These are phyloP conservation scores for Fulica atra DNA, from an alignment of 2,113 vertebrate species.

Conservation along the genomic window DNA sequence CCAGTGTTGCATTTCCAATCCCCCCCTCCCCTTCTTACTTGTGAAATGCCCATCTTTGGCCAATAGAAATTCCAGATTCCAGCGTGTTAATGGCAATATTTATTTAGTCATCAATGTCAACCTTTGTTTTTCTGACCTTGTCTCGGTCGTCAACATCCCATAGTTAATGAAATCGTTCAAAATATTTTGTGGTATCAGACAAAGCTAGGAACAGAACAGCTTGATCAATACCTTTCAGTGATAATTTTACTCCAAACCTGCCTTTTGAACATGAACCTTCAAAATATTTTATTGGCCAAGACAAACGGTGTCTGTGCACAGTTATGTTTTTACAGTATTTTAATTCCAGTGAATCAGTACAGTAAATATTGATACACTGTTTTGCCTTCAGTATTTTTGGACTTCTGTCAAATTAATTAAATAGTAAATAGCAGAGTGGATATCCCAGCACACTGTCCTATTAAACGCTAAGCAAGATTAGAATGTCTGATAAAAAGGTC, in stretches of 20 bases:
- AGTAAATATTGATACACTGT: slow-evolving; percentile 73
- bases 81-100: slow-evolving; percentile 26
- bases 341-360: slow-evolving; percentile 69
- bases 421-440: slow-evolving; percentile 64
- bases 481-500: slow-evolving; percentile 42
- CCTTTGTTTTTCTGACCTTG: slow-evolving; percentile 25
- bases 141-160: not conserved
- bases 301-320: slow-evolving; percentile 58
- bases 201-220: not conserved
- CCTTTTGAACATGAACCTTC: slow-evolving; percentile 39
- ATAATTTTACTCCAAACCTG: slow-evolving; percentile 28
- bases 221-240: slow-evolving; percentile 37
- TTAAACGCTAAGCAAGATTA: slow-evolving; percentile 54
- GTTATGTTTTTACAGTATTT: slow-evolving; percentile 71
- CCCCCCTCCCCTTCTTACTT: not conserved
- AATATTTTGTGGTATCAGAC: not conserved
- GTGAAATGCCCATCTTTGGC: not conserved
- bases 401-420: slow-evolving; percentile 65
- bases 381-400: slow-evolving; percentile 69
- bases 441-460: slow-evolving; percentile 57
- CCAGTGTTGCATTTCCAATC: not conserved
- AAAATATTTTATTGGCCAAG: slow-evolving; percentile 51
- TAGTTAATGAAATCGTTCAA: not conserved
- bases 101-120: slow-evolving; percentile 27
- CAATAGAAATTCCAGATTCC: not conserved